Conservation (phyloP, 2,113 vertebrate species). For the Sturnira hondurensis region DNA sequence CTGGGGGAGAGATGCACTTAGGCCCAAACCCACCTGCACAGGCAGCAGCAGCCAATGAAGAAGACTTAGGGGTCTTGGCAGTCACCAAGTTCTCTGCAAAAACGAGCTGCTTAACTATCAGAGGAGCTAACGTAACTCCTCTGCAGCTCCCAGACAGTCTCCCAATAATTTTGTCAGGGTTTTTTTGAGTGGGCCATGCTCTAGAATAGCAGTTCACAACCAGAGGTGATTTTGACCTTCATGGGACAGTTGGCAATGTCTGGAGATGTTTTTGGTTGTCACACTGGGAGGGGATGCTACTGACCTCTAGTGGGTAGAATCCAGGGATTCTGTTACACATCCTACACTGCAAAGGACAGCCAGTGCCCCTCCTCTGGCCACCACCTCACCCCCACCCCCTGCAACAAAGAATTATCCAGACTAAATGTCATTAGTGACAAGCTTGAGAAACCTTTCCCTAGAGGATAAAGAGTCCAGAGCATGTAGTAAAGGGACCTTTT, state of each 20-base stretch:
- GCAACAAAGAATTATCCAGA: background rate
- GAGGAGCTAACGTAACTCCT: background rate
- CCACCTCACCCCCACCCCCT: rapidly evolving
- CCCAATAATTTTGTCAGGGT: background rate
- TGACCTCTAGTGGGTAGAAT: background rate
- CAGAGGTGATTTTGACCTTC: background rate
- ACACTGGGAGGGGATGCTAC: background rate
- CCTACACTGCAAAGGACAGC: background rate
- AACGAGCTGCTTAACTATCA: background rate
- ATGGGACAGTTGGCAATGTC: background rate
- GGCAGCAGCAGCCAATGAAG: background rate
- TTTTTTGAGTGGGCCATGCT: background rate
- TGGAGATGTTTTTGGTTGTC: background rate
- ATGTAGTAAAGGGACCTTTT: background rate
- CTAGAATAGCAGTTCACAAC: background rate
- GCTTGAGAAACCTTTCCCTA: background rate
- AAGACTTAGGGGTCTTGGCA: background rate
- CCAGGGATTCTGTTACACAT: background rate
- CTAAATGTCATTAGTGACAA: background rate
- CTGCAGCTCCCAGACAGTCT: background rate
- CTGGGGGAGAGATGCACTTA: background rate
- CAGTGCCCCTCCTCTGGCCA: too few relatives aligned
- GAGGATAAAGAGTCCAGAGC: background rate
- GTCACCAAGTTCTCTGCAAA: background rate
- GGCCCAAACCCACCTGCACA: background rate